Percentiles rank a stretch among this genome's conserved stretches.
phyloP scores from a whole-genome alignment of 2,797 vertebrate species.

The Heterohyrax brucei region DNA sequence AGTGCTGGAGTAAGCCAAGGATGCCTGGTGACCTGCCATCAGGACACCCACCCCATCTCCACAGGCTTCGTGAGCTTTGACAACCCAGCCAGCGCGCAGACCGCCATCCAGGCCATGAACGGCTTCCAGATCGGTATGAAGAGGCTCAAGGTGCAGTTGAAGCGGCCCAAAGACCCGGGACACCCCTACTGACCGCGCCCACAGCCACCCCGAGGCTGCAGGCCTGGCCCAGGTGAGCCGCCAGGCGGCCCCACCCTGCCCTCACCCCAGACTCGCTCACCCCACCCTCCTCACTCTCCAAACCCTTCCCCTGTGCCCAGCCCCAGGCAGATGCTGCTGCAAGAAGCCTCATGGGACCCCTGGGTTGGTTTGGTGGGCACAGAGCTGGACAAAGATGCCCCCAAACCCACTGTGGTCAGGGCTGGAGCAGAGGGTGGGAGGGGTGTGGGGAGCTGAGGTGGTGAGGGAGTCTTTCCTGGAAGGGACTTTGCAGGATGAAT shows the following conservation, averaged over 20 bases:
- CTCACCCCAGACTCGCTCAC: background rate
- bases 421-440: background rate
- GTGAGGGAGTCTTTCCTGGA: background rate
- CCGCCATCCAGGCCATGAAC: slow-evolving; percentile 99
- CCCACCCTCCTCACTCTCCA: slow-evolving; percentile 28
- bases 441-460: background rate
- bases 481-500: slow-evolving; percentile 31
- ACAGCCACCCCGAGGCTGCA: slow-evolving; percentile 72
- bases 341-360: background rate
- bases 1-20: background rate
- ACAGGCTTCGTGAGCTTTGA: slow-evolving; percentile 99
- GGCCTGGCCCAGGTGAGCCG: slow-evolving; percentile 86
- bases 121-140: slow-evolving; percentile 99
- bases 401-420: background rate
- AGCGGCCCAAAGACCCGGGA: slow-evolving; percentile 98
- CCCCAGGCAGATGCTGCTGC: background rate
- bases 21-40: background rate
- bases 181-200: slow-evolving; percentile 96
- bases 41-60: slow-evolving; percentile 45
- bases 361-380: slow-evolving; percentile 22
- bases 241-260: slow-evolving; percentile 78
- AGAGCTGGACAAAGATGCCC: background rate
- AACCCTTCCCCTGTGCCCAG: background rate
- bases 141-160: slow-evolving; percentile 99
- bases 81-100: slow-evolving; percentile 98